Conservation (phyloP, 2,113 vertebrate genomes). For the Xiphophorus couchianus region DNA sequence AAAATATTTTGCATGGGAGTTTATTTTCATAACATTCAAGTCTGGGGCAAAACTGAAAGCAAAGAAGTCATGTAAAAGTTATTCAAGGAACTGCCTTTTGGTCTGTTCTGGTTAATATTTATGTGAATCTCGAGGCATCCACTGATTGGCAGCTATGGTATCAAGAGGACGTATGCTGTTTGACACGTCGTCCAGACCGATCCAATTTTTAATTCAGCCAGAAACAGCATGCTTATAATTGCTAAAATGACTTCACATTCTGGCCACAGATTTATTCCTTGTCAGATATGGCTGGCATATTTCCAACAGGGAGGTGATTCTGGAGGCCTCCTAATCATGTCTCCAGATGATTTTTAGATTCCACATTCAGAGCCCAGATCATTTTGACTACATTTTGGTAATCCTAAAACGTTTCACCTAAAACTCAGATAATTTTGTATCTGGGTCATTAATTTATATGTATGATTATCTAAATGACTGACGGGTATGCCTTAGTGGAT, state of each 20-base stretch:
- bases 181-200: slow-evolving; percentile 14
- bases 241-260: slow-evolving; percentile 18
- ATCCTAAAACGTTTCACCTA: background rate
- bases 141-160: background rate
- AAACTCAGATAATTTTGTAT: background rate
- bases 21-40: no score
- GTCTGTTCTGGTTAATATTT: slow-evolving; percentile 8
- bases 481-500: no score
- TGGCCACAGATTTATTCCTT: slow-evolving; percentile 2
- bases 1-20: no score
- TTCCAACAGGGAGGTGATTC: background rate
- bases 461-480: no score
- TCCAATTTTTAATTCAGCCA: slow-evolving; percentile 9
- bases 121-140: background rate
- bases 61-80: no score
- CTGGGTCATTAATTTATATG: background rate
- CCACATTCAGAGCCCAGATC: background rate
- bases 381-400: background rate
- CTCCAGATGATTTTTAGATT: slow-evolving; percentile 5
- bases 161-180: background rate
- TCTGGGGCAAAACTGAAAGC: no score
- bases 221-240: slow-evolving; percentile 26
- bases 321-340: slow-evolving; percentile 26
- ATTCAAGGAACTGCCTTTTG: no score
- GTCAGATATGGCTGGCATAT: slow-evolving; percentile 30